Evolutionary conservation across 2,113 vertebrate genomes (phyloP).

Genomic region (Psittacula cyanocephala): DNA sequence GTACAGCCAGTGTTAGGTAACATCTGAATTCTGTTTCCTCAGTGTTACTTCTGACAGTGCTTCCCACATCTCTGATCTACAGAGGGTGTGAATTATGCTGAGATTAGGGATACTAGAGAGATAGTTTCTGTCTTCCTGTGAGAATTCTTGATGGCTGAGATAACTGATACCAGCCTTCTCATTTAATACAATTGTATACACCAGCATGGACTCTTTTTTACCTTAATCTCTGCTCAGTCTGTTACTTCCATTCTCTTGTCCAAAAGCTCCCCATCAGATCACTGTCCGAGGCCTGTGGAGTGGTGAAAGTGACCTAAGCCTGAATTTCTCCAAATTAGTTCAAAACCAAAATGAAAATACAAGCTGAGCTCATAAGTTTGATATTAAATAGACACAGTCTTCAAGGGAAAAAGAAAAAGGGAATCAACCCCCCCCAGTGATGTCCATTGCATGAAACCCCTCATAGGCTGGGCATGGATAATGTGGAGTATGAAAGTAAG

Average conservation of each 20-base stretch:
- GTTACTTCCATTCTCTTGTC: background rate
- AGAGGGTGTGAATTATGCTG: background rate
- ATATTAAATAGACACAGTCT: background rate
- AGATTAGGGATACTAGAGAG: background rate
- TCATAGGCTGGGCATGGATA: background rate
- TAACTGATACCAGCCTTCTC: background rate
- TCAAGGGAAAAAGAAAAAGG: background rate
- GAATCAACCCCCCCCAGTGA: background rate
- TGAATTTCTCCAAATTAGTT: background rate
- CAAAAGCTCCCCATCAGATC: background rate
- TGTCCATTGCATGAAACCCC: background rate
- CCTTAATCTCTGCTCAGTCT: background rate
- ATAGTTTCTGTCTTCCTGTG: background rate
- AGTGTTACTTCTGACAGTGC: background rate
- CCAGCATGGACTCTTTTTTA: background rate
- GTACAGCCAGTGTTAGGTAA: background rate
- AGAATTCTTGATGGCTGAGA: background rate
- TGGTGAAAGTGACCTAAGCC: background rate
- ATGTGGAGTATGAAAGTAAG: background rate
- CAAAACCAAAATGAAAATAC: background rate
- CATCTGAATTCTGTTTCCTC: background rate
- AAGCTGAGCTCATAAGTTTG: background rate
- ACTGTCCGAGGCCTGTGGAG: background rate
- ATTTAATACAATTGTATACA: background rate
- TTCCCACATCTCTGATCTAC: background rate